These are phyloP conservation scores for Coenobita brevimanus DNA, from an alignment of 1,140 invertebrate genomes.

Conservation along the genomic window DNA sequence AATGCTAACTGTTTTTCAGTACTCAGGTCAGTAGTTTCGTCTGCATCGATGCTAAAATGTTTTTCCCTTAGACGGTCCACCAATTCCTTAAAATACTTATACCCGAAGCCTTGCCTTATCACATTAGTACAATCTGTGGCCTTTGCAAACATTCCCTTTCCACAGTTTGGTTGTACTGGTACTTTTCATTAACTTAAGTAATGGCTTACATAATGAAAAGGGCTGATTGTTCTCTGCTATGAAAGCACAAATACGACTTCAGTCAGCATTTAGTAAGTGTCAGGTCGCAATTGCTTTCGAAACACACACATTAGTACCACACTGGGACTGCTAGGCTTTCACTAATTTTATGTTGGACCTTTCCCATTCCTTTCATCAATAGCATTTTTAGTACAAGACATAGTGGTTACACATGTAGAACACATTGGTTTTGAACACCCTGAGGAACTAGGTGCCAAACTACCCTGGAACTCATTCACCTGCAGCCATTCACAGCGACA, in stretches of 20 bases:
- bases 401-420: too few relatives aligned
- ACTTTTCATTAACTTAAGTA: slow-evolving; percentile 10
- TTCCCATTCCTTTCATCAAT: too few relatives aligned
- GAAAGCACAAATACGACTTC: slow-evolving; percentile 25
- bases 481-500: too few relatives aligned
- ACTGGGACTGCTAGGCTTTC: background rate
- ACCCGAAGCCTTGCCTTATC: background rate
- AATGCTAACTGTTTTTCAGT: background rate
- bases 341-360: too few relatives aligned
- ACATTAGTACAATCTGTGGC: slow-evolving; percentile 20
- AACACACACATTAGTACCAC: background rate
- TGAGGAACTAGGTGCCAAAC: too few relatives aligned
- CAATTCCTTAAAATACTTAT: background rate
- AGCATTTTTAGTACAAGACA: too few relatives aligned
- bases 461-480: too few relatives aligned
- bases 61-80: background rate
- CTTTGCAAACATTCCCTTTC: slow-evolving; percentile 3
- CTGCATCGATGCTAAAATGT: background rate
- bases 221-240: background rate
- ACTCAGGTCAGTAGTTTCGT: slow-evolving; percentile 4
- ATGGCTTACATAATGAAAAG: slow-evolving; percentile 8
- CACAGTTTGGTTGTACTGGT: slow-evolving; percentile 11
- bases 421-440: too few relatives aligned
- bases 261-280: slow-evolving; percentile 9
- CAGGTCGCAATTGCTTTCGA: background rate